A percentile compares a stretch with the other conserved stretches of the same genome.
Conservation (phyloP, 2,113 vertebrate species). For the Phycodurus eques region DNA sequence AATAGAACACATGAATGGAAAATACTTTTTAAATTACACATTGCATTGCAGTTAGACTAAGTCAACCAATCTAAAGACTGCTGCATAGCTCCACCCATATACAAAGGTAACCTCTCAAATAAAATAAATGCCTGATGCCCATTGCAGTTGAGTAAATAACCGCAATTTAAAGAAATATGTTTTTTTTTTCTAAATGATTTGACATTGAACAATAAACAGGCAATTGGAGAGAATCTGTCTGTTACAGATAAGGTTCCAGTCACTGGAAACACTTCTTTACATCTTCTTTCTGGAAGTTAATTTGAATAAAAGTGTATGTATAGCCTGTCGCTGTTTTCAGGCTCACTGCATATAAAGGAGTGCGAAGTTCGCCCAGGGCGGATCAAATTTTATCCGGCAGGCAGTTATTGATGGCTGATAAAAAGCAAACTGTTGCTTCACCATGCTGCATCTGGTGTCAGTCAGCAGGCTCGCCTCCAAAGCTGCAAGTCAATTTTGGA, state of each 20-base stretch:
- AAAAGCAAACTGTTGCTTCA: constrained; percentile 42
- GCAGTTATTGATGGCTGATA: constrained; percentile 50
- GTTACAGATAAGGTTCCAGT: background rate
- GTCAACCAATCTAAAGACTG: background rate
- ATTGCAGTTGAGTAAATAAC: background rate
- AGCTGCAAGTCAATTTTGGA: background rate
- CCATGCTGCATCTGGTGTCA: constrained; percentile 1
- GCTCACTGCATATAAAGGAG: background rate
- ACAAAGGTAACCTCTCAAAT: background rate
- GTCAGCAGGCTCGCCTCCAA: background rate
- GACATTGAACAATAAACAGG: background rate
- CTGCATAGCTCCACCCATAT: background rate
- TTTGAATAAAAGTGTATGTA: background rate
- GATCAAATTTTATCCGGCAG: constrained; percentile 47
- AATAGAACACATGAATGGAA: too few relatives aligned
- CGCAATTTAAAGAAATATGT: background rate
- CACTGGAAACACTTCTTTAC: background rate
- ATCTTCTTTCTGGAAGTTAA: background rate
- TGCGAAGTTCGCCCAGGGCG: constrained; percentile 30
- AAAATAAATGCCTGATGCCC: background rate
- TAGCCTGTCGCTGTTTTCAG: background rate
- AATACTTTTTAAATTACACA: too few relatives aligned
- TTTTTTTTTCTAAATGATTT: background rate
- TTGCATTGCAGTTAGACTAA: background rate
- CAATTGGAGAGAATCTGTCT: background rate